Base-by-base conservation (phyloP, 2,888 invertebrate species). In the Hanleya hanleyi region DNA sequence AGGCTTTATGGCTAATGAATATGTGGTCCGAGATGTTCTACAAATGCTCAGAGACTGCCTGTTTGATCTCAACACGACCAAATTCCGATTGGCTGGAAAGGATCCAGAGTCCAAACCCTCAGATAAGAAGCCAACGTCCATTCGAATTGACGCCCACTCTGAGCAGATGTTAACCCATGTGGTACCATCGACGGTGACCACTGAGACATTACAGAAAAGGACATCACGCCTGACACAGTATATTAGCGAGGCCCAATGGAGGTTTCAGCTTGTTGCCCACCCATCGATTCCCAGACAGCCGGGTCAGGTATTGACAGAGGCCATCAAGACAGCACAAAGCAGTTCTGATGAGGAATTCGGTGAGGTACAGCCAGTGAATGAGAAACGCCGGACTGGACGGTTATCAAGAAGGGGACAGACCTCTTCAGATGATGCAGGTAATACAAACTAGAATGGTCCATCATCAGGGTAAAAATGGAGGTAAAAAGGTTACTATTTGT, bases 171-270 rank as follows among this genome's bases (percentile, higher is more conserved):
- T 87, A 37, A 76, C 75, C 35, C 79, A 78, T 35, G 71, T 81
- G 15, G 79, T 87, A 18, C 81, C 81, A 51, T 83, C 82, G 5
- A 83, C 83, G 66, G 75, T 88, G 49, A 74, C 74, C 9, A 73
- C 70, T 65, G 84, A 83, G 6, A 69, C 73, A 0, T 61, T 88
- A 47, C 81, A 84, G 67, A 81, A 81, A 91, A 69, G 92, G 87
- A 73, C 92, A 91, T 81, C 92, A 0, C 82, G 82, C 67, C 79
- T 90, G 50, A 82, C 83, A 12, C 85, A 93, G 90, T 89, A 92
- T 90, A 92, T 94, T 4, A 93, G 92, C 77, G 94, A 95, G 88
- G 94, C 94, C 7, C 91, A 93, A 74, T 95, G 95, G 95, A 93
- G 95, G 83, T 91, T 94, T 81, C 94, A 95, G 84, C 88, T 95